A percentile compares a stretch with the other conserved stretches of the same genome.
Conservation (phyloP, 1,140 invertebrate species). For the Eurosta solidaginis region DNA sequence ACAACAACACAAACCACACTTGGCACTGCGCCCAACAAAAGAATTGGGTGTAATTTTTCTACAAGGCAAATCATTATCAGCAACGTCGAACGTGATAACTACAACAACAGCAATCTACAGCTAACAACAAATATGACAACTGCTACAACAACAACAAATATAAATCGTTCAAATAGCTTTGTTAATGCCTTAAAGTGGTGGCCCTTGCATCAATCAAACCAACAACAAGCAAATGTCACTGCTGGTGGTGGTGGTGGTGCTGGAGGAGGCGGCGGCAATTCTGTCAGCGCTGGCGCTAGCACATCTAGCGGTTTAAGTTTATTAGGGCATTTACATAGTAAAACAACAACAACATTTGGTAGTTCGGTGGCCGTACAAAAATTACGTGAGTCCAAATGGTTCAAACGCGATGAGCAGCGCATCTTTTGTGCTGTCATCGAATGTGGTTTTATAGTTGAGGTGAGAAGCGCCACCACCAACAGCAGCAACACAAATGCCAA, state of each 20-base stretch:
- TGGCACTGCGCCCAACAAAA: too few species aligned
- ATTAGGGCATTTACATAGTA: conserved; percentile 14
- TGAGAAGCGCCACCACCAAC: conserved; percentile 60
- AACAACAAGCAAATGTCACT: conserved; percentile 24
- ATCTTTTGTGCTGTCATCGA: conserved; percentile 71
- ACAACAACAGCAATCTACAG: not conserved
- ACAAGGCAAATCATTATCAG: too few species aligned
- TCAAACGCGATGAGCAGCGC: conserved; percentile 68
- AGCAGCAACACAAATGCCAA: conserved; percentile 34
- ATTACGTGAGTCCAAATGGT: conserved; percentile 71
- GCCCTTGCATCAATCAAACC: conserved; percentile 49
- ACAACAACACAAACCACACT: too few species aligned
- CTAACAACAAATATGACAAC: conserved; percentile 1
- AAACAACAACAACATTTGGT: conserved; percentile 62
- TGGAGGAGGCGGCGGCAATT: conserved; percentile 26
- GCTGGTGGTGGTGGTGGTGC: conserved; percentile 33
- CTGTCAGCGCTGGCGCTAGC: conserved; percentile 32
- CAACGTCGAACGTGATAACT: not conserved
- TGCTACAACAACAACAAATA: conserved; percentile 34
- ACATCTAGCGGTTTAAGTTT: not conserved
- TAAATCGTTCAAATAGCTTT: conserved; percentile 59
- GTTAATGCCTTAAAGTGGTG: conserved; percentile 57
- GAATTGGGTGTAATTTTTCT: too few species aligned
- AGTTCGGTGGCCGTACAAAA: conserved; percentile 71
- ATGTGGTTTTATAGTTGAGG: conserved; percentile 70